Conservation (phyloP, 2,888 invertebrate species). For the Lithodes maja region DNA sequence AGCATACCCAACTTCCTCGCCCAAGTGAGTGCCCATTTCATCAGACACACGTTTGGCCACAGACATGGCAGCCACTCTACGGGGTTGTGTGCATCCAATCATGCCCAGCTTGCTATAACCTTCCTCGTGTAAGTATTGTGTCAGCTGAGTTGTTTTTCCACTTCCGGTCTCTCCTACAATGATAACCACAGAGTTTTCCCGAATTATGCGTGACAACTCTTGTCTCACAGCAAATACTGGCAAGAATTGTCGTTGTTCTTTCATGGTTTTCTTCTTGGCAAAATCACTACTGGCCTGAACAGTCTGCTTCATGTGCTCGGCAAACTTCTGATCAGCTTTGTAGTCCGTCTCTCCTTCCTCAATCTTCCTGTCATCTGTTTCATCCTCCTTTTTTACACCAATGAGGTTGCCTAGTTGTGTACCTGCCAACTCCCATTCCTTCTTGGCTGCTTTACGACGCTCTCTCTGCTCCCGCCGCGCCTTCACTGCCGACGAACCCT, state of each 20-base stretch:
- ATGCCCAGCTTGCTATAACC: slow-evolving; percentile 91
- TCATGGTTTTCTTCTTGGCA: slow-evolving; percentile 87
- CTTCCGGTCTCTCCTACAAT: slow-evolving; percentile 97
- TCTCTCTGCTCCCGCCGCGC: slow-evolving; percentile 97
- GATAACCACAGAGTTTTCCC: slow-evolving; percentile 95
- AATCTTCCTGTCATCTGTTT: slow-evolving; percentile 77
- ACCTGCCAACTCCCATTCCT: slow-evolving; percentile 99
- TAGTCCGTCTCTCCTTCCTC: slow-evolving; percentile 87
- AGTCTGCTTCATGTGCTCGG: slow-evolving; percentile 89
- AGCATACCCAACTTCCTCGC: slow-evolving; percentile 96
- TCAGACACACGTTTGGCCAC: slow-evolving; percentile 99
- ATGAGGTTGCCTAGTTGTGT: slow-evolving; percentile 89
- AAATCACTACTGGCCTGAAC: slow-evolving; percentile 85
- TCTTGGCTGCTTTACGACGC: slow-evolving; percentile 96
- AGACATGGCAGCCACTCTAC: slow-evolving; percentile 99
- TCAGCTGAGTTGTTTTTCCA: slow-evolving; percentile 98
- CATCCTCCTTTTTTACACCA: slow-evolving; percentile 90
- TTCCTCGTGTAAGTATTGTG: slow-evolving; percentile 98
- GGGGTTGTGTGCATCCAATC: slow-evolving; percentile 98
- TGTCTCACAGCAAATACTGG: slow-evolving; percentile 97
- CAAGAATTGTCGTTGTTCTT: slow-evolving; percentile 91
- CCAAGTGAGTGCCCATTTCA: slow-evolving; percentile 94
- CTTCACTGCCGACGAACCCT: slow-evolving; percentile 93
- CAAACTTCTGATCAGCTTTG: slow-evolving; percentile 96
- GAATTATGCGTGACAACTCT: slow-evolving; percentile 90